These are phyloP conservation scores for Polypterus bichir DNA, from an alignment of 2,113 vertebrate genomes.

Conservation along the genomic window DNA sequence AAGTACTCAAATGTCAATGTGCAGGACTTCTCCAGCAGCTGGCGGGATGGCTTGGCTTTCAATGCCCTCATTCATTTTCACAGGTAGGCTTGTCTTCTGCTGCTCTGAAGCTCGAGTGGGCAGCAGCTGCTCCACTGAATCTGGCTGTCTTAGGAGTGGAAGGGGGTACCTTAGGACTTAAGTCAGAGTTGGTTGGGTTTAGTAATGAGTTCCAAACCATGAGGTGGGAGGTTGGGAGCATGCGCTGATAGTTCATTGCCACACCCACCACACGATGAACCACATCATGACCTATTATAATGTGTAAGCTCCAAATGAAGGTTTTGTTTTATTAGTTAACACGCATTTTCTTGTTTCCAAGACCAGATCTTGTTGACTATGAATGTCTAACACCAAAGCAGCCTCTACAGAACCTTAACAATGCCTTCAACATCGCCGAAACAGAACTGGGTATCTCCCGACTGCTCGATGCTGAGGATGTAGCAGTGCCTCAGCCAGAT, in stretches of 20 bases:
- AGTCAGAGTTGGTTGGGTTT: no score
- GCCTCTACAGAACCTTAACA: slow-evolving; percentile 51
- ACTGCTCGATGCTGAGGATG: slow-evolving; percentile 76
- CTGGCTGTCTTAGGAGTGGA: no score
- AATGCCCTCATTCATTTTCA: slow-evolving; percentile 79
- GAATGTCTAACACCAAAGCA: slow-evolving; percentile 36
- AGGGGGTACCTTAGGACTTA: no score
- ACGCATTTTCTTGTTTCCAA: slow-evolving; percentile 23
- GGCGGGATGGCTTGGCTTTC: slow-evolving; percentile 75
- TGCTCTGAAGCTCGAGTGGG: no score
- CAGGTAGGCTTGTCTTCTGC: slow-evolving; percentile 39
- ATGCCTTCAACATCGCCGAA: slow-evolving; percentile 65
- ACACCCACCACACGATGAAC: no score
- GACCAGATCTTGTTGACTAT: slow-evolving; percentile 75
- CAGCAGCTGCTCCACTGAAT: no score
- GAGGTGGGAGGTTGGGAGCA: not conserved
- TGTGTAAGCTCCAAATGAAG: not conserved
- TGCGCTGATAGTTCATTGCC: no score
- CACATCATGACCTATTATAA: not conserved
- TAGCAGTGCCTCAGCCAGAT: slow-evolving; percentile 58
- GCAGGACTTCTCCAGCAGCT: slow-evolving; percentile 75
- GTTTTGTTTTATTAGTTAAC: not conserved
- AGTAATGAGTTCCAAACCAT: not conserved
- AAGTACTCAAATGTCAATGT: slow-evolving; percentile 60
- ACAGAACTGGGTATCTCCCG: slow-evolving; percentile 63